Percentiles rank a stretch among this genome's conserved stretches.
Conservation (phyloP, 1,140 invertebrate genomes). For the Camponotus vicinus region DNA sequence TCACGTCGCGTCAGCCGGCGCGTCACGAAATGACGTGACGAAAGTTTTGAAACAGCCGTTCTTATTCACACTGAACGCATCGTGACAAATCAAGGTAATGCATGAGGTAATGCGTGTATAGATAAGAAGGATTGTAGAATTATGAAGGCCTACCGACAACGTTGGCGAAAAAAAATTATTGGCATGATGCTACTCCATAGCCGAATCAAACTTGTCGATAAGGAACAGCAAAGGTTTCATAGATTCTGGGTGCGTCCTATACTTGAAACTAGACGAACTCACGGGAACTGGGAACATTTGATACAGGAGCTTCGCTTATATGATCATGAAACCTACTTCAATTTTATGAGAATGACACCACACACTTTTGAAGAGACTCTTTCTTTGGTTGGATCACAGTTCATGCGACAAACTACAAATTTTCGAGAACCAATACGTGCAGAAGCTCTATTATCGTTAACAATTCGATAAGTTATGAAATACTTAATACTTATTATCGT, state of each 20-base stretch:
- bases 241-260: neutral
- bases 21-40: neutral
- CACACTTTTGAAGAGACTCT: neutral
- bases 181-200: no score
- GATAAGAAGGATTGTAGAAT: no score
- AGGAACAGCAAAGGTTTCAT: neutral
- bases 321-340: neutral
- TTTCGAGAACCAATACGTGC: neutral
- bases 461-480: neutral
- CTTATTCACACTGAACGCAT: neutral
- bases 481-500: neutral
- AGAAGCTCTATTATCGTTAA: neutral
- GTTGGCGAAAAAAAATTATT: no score
- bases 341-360: constrained; percentile 4
- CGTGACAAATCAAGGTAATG: no score
- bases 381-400: neutral
- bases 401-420: neutral
- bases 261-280: neutral
- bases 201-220: no score
- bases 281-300: neutral
- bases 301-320: neutral
- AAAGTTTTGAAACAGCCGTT: neutral
- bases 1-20: neutral
- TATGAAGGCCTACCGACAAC: no score
- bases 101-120: no score